Evolutionary conservation across 2,113 vertebrate species (phyloP), one percentile per base, ranked within the genome.

Genomic region (Pelvicachromis taeniatus): DNA sequence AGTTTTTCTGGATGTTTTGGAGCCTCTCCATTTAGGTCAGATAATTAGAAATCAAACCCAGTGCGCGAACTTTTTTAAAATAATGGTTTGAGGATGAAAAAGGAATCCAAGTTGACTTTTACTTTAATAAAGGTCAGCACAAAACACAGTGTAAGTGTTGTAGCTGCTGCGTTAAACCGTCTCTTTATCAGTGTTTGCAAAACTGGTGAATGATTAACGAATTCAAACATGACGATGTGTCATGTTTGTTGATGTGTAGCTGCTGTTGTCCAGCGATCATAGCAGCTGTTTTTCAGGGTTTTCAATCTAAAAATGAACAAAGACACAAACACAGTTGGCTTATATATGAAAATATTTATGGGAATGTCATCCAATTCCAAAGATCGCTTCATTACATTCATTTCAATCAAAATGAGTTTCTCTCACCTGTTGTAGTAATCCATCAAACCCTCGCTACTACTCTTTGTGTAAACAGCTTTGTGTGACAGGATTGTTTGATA

Each of bases 281-380:
- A 48, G 17, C 79, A 53, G 8, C 26, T 33, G 35, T 13, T 40
- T 63, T 54, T 35, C 6, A 38, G 59, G 4, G 7, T 33, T 38
- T 0, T 75, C 21, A 21, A 8, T 29, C 8, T 42, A 77, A 31
- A 45, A 48, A 23, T 13, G 1, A 59, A 56, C 50, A 13, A 89
- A 80, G 79, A 91, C 3, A 85, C 77, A 89, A 9, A 87, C 3
- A 88, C 82, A n/a, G 2, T 2, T n/a, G 5, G 19, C 4, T 80
- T 88, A 70, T 58, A 58, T 93, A 90, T 88, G 89, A 95, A 95
- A 94, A 95, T 95, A 94, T 95, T 94, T 94, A 93, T 93, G 91
- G 89, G 91, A 90, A 94, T 88, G 82, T 91, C 81, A 88, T 85
- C 78, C 85, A 83, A 89, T 85, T 93, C 10, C 88, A 93, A 90